A percentile compares a stretch with the other conserved stretches of the same genome.
phyloP scores from a whole-genome alignment of 2,888 invertebrate species.

The Rhimphoctona megacephalus region DNA sequence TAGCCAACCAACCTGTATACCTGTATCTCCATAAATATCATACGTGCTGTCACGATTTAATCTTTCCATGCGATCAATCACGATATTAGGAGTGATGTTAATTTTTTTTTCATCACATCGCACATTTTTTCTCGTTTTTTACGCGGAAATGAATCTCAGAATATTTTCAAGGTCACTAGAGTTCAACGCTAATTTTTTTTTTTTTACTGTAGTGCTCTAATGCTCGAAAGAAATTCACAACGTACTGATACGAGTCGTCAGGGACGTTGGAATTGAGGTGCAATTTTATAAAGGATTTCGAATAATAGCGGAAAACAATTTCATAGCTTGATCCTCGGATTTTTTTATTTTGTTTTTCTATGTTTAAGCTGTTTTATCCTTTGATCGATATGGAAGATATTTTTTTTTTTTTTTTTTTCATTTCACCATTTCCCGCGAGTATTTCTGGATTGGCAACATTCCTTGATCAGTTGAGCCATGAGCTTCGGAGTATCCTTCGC shows the following conservation, averaged over 20 bases:
- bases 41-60: constrained; percentile 11
- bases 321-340: not conserved
- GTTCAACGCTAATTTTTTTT: not conserved
- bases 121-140: not conserved
- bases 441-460: constrained; percentile 67
- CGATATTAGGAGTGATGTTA: not conserved
- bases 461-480: constrained; percentile 51
- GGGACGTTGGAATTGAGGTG: not conserved
- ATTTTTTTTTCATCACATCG: not conserved
- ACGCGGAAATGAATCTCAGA: not conserved
- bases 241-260: not conserved
- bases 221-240: not conserved
- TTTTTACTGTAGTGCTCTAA: not conserved
- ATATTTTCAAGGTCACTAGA: not conserved
- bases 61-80: constrained; percentile 10
- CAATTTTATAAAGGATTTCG: not conserved
- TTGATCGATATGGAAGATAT: not conserved
- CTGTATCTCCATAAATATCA: constrained; percentile 1
- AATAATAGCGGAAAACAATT: not conserved
- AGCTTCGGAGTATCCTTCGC: constrained; percentile 12
- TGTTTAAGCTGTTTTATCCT: not conserved
- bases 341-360: not conserved
- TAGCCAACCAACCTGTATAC: constrained; percentile 15
- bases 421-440: constrained; percentile 14
- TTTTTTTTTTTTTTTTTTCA: not conserved